Evolutionary conservation across 2,888 invertebrate species (phyloP), one percentile per base, ranked within the genome.

Genomic region (Lochmaea crataegi): DNA sequence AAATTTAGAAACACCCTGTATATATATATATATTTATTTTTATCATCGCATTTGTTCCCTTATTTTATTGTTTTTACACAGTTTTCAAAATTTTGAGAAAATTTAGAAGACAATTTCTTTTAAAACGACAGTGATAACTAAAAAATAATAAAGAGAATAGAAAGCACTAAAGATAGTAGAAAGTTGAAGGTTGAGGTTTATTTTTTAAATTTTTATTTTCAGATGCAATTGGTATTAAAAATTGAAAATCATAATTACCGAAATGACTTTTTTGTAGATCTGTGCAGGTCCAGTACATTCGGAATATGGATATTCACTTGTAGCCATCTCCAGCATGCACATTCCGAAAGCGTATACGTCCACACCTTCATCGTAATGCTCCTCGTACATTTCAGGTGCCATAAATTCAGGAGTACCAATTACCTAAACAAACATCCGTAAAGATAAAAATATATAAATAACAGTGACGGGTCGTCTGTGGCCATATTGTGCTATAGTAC

Each of bases 291-390:
- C 98, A 76, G 94, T 95, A 87, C 99, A 99, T 88, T 99, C 99
- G 77, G 96, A 95, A 88, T 99, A 99, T 0, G 99, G 99, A 89
- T 99, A 99, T 87, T 99, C 99, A 57, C 97, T 97, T 65, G 99
- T 99, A 53, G 98, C 98, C 99, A 99, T 99, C 90, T 99, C 99
- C 83, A 99, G 89, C 96, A 99, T 98, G 88, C 99, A 99, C 99
- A 99, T 99, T 56, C 99, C 99, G 88, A 99, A 99, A 12, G 99
- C 99, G 88, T 99, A 99, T 73, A 99, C 98, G 86, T 99, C 99
- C 16, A 99, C 99, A 11, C 95, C 94, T 87, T 99, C 99, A 87
- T 99, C 99, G 88, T 99, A 99, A 87, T 98, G 98, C 87, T 99
- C 99, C 85, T 99, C 99, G 88, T 99, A 99, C 97, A 99, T 96